Percentiles rank a stretch among this genome's conserved stretches.
phyloP scores from a whole-genome alignment of 2,888 invertebrate species.

The Leucophenga maculata region DNA sequence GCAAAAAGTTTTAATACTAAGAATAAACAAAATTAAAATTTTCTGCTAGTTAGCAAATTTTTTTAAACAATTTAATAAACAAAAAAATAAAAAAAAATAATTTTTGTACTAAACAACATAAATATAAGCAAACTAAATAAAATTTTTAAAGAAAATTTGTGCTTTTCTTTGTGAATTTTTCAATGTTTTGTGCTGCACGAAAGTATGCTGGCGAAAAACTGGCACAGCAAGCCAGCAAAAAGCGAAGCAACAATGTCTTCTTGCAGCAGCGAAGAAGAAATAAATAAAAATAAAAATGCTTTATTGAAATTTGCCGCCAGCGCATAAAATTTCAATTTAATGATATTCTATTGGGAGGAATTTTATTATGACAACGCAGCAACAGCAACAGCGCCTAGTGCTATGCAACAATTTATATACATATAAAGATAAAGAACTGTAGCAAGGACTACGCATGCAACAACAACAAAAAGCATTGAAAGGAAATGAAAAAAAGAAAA shows the following conservation, averaged over 20 bases:
- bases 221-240: not conserved
- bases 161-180: not conserved
- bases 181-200: not conserved
- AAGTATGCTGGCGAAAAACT: not conserved
- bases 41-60: not conserved
- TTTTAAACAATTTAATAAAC: not conserved
- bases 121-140: too few relatives aligned
- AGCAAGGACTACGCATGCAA: slow-evolving; percentile 14
- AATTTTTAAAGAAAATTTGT: not conserved
- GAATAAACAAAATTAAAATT: not conserved
- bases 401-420: too few relatives aligned
- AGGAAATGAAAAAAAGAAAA: slow-evolving; percentile 2
- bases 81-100: too few relatives aligned
- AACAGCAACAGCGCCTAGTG: too few relatives aligned
- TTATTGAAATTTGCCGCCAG: not conserved
- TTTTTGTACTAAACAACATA: too few relatives aligned
- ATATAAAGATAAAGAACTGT: not conserved
- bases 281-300: too few relatives aligned
- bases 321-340: slow-evolving; percentile 1
- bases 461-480: slow-evolving; percentile 9
- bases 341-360: too few relatives aligned
- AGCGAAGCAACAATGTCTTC: too few relatives aligned
- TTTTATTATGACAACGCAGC: too few relatives aligned
- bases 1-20: too few relatives aligned
- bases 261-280: too few relatives aligned